phyloP scores from a whole-genome alignment of 2,888 invertebrate species.

The Cephalotes varians region DNA sequence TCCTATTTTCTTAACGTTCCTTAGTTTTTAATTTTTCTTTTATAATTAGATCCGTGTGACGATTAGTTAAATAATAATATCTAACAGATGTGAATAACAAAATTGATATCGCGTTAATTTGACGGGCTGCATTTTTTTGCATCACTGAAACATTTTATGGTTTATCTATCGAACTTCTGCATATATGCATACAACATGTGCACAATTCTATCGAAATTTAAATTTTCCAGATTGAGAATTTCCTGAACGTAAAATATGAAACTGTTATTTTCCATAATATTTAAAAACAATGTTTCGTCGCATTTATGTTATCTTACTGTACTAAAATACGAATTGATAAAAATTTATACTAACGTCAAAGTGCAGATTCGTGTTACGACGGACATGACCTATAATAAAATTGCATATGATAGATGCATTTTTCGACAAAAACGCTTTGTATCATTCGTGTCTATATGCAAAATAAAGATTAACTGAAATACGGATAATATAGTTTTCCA shows the following conservation, averaged over 20 bases:
- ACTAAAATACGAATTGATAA: constrained; percentile 29
- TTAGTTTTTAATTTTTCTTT: background rate
- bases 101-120: background rate
- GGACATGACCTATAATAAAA: constrained; percentile 15
- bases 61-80: background rate
- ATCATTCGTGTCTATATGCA: background rate
- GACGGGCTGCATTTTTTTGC: background rate
- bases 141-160: background rate
- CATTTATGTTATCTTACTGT: constrained; percentile 12
- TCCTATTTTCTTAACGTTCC: background rate
- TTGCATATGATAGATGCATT: constrained; percentile 24
- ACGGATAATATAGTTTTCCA: background rate
- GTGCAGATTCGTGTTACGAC: constrained; percentile 30
- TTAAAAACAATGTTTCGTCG: constrained; percentile 28
- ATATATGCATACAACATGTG: background rate
- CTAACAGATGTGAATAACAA: background rate
- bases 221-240: constrained; percentile 26
- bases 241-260: constrained; percentile 4
- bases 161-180: background rate
- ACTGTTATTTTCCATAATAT: constrained; percentile 42
- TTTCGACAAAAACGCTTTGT: constrained; percentile 19
- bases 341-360: constrained; percentile 38
- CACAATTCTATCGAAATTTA: constrained; percentile 32
- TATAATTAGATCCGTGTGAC: background rate
- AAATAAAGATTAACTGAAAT: background rate